Base-by-base conservation (phyloP, 1,140 invertebrate species). In the Brachionus koreanus region DNA sequence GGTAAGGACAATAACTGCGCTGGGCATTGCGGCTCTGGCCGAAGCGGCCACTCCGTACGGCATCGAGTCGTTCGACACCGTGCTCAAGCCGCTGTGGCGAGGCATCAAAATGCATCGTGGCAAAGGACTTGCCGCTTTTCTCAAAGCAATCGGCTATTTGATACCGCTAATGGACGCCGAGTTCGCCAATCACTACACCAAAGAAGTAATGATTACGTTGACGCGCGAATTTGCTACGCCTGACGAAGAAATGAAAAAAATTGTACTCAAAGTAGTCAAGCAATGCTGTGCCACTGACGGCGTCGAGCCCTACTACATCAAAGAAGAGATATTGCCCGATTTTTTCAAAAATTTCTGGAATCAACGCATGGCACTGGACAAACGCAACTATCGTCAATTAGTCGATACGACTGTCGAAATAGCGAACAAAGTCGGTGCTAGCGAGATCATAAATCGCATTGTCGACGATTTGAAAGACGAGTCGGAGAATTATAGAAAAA, bases 261-360 rank as follows among this genome's bases (percentile, higher is more conserved):
- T 99, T 90, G 98, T 99, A 0, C 90, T 99, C 46, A 99, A 99
- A 90, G 95, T 99, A 83, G 98, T 99, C n/a, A 99, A 99, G 88
- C 98, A 99, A 89, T 99, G 98, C 90, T 99, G 97, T 88, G 96
- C 94, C 12, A 99, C 98, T 0, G 98, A 99, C 90, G 98, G 98
- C 93, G 98, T 99, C 29, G 97, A 99, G 88, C 92, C 97, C 0
- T 94, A 97, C 84, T 99, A 99, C 84, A 99, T 99, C 84, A 98
- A 98, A 89, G 96, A 98, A 86, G 97, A 99, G 89, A 98, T 99
- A 84, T 89, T 99, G 79, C 96, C 97, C 3, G 95, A 97, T 85
- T 99, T 99, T 89, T 99, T 99, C 90, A 98, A 98, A 90, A 95
- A 98, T 87, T 99, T 99, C 88, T 99, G 98, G 98, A 99, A 99